Conservation (phyloP, 2,797 vertebrate genomes). For the Danio choprae region DNA sequence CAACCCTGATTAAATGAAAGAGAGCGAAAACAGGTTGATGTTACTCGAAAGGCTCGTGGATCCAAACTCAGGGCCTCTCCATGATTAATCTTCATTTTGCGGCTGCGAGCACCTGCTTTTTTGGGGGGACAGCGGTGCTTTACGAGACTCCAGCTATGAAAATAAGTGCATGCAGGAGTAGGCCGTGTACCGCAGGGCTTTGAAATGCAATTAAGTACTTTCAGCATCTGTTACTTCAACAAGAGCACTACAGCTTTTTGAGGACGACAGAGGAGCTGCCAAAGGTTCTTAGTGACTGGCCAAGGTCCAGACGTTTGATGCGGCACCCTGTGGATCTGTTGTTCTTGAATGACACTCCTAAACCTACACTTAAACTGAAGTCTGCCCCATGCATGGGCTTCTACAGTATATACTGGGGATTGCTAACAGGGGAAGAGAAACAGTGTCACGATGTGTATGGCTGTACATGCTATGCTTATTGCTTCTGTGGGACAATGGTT, state of each 20-base stretch:
- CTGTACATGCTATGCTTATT: not conserved
- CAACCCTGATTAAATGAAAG: not conserved
- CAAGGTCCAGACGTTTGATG: constrained; percentile 36
- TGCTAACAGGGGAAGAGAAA: constrained; percentile 4
- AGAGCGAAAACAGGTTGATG: constrained; percentile 24
- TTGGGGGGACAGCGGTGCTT: constrained; percentile 49
- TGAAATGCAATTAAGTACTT: constrained; percentile 65
- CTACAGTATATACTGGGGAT: constrained; percentile 2
- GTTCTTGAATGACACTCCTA: constrained; percentile 44
- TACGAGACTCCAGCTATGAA: constrained; percentile 50
- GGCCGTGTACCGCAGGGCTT: constrained; percentile 58
- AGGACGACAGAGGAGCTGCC: constrained; percentile 65
- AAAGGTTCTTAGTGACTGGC: constrained; percentile 61
- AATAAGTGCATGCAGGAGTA: constrained; percentile 51
- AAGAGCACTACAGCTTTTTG: constrained; percentile 62
- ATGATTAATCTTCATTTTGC: constrained; percentile 59
- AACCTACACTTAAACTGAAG: constrained; percentile 12
- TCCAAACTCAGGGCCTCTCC: constrained; percentile 38
- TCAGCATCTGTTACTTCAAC: constrained; percentile 66
- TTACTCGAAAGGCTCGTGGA: constrained; percentile 12
- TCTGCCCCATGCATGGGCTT: not conserved
- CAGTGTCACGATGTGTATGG: not conserved
- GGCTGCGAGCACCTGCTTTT: constrained; percentile 61
- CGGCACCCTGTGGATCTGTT: constrained; percentile 41
- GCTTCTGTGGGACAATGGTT: not conserved